Base-by-base conservation (phyloP, 2,797 vertebrate species). In the Mastacembelus armatus region DNA sequence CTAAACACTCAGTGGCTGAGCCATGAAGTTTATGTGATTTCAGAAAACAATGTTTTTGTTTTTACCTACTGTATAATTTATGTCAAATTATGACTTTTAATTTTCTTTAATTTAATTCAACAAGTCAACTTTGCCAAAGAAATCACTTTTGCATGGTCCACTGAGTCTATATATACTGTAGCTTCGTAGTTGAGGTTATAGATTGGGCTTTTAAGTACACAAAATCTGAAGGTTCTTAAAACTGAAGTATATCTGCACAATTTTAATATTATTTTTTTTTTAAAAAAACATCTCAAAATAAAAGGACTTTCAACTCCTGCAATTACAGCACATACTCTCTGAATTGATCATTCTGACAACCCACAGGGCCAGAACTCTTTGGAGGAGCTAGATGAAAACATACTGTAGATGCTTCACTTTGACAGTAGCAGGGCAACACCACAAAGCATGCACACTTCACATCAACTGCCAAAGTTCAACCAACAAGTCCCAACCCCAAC, bases 381-480 rank as follows among this genome's bases (percentile, higher is more conserved):
- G 40, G 12, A 64, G 36, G 67, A 63, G 74, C 70, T 43, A 56
- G 38, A 59, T 54, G 55, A 81, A 39, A 48, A 64, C 78, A 45
- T 35, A 59, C 47, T 74, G 63, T 32, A 42, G 51, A 74, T 47
- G 39, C 19, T 64, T 26, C 30, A 8, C 33, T 68, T 67, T 54
- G 67, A 75, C 18, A 39, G 43, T 22, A 32, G 49, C 29, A 52
- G 18, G 19, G 58, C 36, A 50, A 70, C 60, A 33, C 48, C 66
- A 29, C 71, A 57, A 56, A 75, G 71, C 82, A 77, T 87, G 86
- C 82, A 77, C 55, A 66, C 64, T 78, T 78, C 56, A 66, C 56
- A 62, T 36, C 5, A 8, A 19, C 47, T 40, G 59, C 66, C 69
- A 62, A 40, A n/a, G 61, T 44, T 64, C 5, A 7, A 61, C 55